These are phyloP conservation scores for Drosophila merina DNA, from an alignment of 2,888 invertebrate species.

Conservation along the genomic window DNA sequence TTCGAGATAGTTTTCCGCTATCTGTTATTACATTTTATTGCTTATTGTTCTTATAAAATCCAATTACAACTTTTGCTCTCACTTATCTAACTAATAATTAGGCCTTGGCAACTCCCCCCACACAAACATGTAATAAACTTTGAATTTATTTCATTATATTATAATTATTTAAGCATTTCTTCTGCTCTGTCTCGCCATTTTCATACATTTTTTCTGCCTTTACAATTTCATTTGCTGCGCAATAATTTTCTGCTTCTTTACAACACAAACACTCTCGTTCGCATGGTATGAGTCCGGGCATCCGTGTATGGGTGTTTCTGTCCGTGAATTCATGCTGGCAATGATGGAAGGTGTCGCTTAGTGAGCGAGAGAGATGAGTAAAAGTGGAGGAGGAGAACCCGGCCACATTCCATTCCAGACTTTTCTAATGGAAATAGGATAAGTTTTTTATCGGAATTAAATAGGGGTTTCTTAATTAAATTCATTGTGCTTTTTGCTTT, in stretches of 20 bases:
- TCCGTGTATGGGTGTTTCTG: conserved; percentile 48
- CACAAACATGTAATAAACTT: conserved; percentile 20
- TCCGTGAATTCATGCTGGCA: conserved; percentile 37
- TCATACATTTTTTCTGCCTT: conserved; percentile 70
- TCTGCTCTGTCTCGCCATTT: conserved; percentile 57
- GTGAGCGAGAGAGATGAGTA: not conserved
- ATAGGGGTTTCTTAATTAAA: not conserved
- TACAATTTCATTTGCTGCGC: conserved; percentile 75
- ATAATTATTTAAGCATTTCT: conserved; percentile 18
- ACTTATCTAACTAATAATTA: not conserved
- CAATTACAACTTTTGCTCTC: not conserved
- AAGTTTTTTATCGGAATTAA: not conserved
- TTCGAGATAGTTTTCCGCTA: conserved; percentile 27
- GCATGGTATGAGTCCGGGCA: conserved; percentile 5
- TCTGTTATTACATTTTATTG: conserved; percentile 43
- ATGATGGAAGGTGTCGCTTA: conserved; percentile 28
- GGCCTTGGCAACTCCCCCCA: conserved; percentile 3
- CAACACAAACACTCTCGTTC: conserved; percentile 41
- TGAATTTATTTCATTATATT: conserved; percentile 47
- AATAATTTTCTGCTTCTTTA: conserved; percentile 75
- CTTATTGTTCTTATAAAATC: not conserved
- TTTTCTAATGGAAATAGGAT: not conserved
- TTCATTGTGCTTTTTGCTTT: not conserved
- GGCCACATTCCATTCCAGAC: conserved; percentile 1
- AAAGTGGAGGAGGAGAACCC: not conserved